phyloP scores from a whole-genome alignment of 1,140 invertebrate genomes.

The Cyrtorhinus lividipennis region DNA sequence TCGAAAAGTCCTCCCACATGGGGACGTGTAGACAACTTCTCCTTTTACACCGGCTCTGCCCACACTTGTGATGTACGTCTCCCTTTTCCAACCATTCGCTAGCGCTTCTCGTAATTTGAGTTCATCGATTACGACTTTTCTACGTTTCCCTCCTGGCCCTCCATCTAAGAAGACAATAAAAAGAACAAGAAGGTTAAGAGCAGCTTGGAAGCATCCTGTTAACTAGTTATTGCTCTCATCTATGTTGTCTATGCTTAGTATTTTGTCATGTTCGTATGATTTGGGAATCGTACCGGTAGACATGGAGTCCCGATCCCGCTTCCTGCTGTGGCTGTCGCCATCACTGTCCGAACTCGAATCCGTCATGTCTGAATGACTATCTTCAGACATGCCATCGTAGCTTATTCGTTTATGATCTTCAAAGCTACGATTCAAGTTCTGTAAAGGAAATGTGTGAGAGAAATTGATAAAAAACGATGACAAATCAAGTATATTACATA shows the following conservation, averaged over 20 bases:
- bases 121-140: conserved; percentile 33
- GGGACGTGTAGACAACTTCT: conserved; percentile 78
- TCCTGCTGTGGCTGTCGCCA: conserved; percentile 11
- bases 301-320: conserved; percentile 22
- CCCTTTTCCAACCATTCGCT: conserved; percentile 72
- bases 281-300: conserved; percentile 4
- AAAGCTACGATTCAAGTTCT: conserved; percentile 1
- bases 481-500: too few relatives aligned
- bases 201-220: too few relatives aligned
- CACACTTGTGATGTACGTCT: conserved; percentile 72
- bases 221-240: too few relatives aligned
- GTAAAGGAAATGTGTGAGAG: too few relatives aligned
- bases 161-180: conserved; percentile 13
- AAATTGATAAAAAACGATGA: too few relatives aligned
- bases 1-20: conserved; percentile 62
- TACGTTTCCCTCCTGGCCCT: conserved; percentile 18
- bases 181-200: too few relatives aligned
- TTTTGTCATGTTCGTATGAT: too few relatives aligned
- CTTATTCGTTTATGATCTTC: conserved; percentile 15
- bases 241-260: too few relatives aligned
- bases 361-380: conserved; percentile 33
- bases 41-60: conserved; percentile 66
- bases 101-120: conserved; percentile 55
- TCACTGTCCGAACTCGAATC: conserved; percentile 25
- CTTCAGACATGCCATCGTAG: conserved; percentile 17